Evolutionary conservation across 1,140 invertebrate genomes (phyloP), one percentile per base, ranked within the genome.

Genomic region (Leptinotarsa defecta): DNA sequence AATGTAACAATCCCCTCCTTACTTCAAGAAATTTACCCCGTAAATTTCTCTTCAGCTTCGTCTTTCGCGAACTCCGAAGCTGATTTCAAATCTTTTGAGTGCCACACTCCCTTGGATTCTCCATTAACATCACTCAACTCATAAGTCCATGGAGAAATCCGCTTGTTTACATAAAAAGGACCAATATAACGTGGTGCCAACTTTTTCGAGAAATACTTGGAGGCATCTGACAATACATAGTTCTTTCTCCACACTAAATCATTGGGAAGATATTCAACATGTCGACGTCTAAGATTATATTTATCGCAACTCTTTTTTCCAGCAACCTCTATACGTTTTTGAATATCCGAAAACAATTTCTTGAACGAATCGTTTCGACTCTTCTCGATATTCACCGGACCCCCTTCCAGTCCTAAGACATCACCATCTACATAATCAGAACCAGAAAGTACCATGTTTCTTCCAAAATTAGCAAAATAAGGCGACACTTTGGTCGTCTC

Each of bases 401-500:
- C 19, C 65, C 61, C 70, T 24, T 57, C 61, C 3, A 20, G 8
- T 48, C 43, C 48, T 49, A 34, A 49, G 6, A 73, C 0, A 15
- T 73, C 48, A 13, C 11, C 24, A 4, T 43, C 15, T n/a, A 13
- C 62, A 76, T 61, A 69, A 61, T 76, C 75, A 6, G 22, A 13
- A 5, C 75, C 75, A 52, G 48, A 70, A 6, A 76, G 68, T 27
- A 72, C 8, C 22, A 65, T 69, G 20, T 78, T 68, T 0, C 79
- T 57, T 13, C 80, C 77, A 74, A 81, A 81, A 57, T 78, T 78
- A 3, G 76, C 22, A 43, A 77, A 81, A 68, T 77, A 81, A 3
- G 84, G 85, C 3, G 75, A 61, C 8, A 78, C 80, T 17, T 78
- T 65, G 11, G 77, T 80, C 17, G 48, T 49, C 71, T 79, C 79